These are phyloP conservation scores for Hydrolagus colliei DNA, from an alignment of 2,797 vertebrate species.

Conservation along the genomic window DNA sequence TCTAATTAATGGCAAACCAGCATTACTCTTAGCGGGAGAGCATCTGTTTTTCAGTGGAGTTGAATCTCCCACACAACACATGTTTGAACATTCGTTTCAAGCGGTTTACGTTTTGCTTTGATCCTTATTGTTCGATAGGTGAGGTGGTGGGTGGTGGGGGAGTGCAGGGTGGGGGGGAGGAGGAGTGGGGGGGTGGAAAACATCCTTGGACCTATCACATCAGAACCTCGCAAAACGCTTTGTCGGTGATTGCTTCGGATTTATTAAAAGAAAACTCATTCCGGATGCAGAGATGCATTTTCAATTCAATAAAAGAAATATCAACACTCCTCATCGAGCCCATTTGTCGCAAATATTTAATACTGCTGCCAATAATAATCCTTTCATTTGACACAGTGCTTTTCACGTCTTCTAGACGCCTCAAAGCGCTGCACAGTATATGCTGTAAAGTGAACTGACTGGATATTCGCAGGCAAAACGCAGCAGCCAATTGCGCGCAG, in stretches of 20 bases:
- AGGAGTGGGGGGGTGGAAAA: too few species aligned
- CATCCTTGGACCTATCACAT: neutral
- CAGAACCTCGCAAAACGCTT: too few species aligned
- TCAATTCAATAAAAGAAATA: neutral
- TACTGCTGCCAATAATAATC: too few species aligned
- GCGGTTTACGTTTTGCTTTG: too few species aligned
- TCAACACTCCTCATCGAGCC: neutral
- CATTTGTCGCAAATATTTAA: neutral
- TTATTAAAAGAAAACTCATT: neutral
- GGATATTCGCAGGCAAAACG: too few species aligned
- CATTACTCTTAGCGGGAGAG: neutral
- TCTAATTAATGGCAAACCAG: conserved; percentile 11
- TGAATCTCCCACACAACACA: neutral
- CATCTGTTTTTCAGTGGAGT: neutral
- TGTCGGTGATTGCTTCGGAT: too few species aligned
- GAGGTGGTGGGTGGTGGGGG: neutral
- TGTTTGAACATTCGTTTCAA: neutral
- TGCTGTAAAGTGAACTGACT: too few species aligned
- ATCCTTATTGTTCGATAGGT: too few species aligned
- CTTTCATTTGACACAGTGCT: too few species aligned
- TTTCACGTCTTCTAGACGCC: too few species aligned
- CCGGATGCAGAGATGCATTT: neutral
- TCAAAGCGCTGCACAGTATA: too few species aligned
- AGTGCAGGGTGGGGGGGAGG: neutral
- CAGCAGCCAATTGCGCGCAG: too few species aligned